Conservation (phyloP, 2,797 vertebrate species). For the Capromys pilorides region DNA sequence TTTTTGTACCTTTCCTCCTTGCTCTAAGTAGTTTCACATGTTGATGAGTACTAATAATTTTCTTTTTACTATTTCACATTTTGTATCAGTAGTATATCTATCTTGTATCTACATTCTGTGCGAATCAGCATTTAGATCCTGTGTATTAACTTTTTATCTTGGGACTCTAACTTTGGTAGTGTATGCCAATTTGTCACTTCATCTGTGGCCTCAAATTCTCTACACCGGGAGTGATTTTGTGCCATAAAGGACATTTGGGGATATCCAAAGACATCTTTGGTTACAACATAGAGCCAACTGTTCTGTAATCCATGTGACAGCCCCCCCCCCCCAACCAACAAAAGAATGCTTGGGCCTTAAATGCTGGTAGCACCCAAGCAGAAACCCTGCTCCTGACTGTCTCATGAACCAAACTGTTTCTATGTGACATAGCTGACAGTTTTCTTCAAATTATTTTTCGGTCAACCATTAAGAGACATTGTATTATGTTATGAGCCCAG, state of each 20-base stretch:
- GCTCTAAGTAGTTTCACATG: background rate
- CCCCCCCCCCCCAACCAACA: background rate
- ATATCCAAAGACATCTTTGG: background rate
- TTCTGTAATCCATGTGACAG: background rate
- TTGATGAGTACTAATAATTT: background rate
- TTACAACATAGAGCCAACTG: background rate
- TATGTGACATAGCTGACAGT: background rate
- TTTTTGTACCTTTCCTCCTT: background rate
- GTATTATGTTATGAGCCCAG: background rate
- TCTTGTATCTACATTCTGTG: background rate
- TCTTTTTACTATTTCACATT: background rate
- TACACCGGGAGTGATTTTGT: background rate
- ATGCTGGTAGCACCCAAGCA: background rate
- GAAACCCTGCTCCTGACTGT: background rate
- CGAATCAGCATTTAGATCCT: conserved; percentile 9
- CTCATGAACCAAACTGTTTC: background rate
- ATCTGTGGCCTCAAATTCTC: background rate
- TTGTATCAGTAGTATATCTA: background rate
- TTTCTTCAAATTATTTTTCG: conserved; percentile 61
- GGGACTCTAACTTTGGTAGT: background rate
- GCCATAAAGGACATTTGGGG: background rate
- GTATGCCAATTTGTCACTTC: conserved; percentile 16
- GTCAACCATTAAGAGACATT: conserved; percentile 36
- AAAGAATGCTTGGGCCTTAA: background rate
- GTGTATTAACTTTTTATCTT: conserved; percentile 34